phyloP scores from a whole-genome alignment of 2,888 invertebrate genomes.

The Athripsodes cinereus region DNA sequence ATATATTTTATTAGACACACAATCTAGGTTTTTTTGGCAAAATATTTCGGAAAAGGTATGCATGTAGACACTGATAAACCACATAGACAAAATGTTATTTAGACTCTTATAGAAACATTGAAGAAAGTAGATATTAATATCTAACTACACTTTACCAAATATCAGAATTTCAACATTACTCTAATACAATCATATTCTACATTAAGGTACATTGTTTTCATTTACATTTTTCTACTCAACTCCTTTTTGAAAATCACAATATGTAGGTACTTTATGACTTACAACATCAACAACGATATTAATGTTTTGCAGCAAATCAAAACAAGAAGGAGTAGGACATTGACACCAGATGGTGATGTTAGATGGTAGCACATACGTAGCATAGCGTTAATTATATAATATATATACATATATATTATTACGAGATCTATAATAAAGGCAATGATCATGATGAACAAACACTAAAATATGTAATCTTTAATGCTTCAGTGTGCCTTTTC shows the following conservation, averaged over 20 bases:
- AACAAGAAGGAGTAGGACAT: no score
- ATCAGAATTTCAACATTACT: conserved; percentile 1
- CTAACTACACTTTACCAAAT: background rate
- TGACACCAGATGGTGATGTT: no score
- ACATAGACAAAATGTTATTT: background rate
- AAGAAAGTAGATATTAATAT: background rate
- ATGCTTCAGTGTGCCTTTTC: no score
- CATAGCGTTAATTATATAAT: no score
- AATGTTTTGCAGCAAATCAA: no score
- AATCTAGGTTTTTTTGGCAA: conserved; percentile 3
- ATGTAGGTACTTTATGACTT: no score
- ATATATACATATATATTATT: no score
- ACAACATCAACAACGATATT: no score
- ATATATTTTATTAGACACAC: background rate
- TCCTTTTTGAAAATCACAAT: background rate
- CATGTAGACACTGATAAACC: conserved; percentile 1
- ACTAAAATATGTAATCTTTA: no score
- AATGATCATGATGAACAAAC: no score
- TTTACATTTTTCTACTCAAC: conserved; percentile 1
- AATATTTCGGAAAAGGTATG: background rate
- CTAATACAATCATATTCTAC: background rate
- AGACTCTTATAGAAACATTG: background rate
- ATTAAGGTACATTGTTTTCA: conserved; percentile 2
- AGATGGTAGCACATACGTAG: no score
- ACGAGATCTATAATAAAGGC: no score